These are phyloP conservation scores for Scotopteryx bipunctaria DNA, from an alignment of 2,888 invertebrate genomes.

Conservation along the genomic window DNA sequence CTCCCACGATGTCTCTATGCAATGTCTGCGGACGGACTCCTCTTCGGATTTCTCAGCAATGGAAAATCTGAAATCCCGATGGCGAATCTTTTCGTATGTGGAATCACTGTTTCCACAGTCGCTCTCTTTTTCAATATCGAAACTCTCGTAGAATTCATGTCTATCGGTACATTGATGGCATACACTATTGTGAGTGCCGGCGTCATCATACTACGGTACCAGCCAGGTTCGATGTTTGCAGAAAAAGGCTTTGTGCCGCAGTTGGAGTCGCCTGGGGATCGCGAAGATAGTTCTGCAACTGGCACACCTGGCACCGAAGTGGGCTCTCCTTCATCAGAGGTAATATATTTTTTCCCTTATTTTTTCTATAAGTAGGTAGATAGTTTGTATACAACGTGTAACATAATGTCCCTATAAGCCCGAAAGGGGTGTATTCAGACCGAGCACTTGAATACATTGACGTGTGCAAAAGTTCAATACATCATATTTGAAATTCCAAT, in stretches of 20 bases:
- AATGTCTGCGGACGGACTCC: slow-evolving; percentile 94
- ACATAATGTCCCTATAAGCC: no score
- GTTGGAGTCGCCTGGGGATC: slow-evolving; percentile 80
- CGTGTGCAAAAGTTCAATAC: no score
- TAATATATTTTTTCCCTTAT: no score
- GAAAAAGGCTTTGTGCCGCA: slow-evolving; percentile 78
- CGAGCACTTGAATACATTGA: no score
- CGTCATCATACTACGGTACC: slow-evolving; percentile 93
- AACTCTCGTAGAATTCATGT: slow-evolving; percentile 97
- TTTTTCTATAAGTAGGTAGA: no score
- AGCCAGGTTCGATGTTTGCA: slow-evolving; percentile 82
- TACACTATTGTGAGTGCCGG: slow-evolving; percentile 96
- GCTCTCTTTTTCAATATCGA: slow-evolving; percentile 94
- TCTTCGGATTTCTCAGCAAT: slow-evolving; percentile 91
- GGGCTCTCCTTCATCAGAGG: slow-evolving; percentile 84
- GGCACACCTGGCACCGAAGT: slow-evolving; percentile 85
- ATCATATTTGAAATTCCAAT: no score
- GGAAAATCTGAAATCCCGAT: slow-evolving; percentile 93
- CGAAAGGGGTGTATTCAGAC: no score
- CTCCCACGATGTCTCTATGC: slow-evolving; percentile 94
- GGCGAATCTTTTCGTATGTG: slow-evolving; percentile 89
- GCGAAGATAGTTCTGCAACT: slow-evolving; percentile 85
- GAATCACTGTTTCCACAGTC: slow-evolving; percentile 88
- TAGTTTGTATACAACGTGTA: no score
- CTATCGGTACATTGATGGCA: slow-evolving; percentile 93